A percentile compares a stretch with the other conserved stretches of the same genome.
phyloP scores from a whole-genome alignment of 1,140 invertebrate genomes.

The Aphidius ervi region DNA sequence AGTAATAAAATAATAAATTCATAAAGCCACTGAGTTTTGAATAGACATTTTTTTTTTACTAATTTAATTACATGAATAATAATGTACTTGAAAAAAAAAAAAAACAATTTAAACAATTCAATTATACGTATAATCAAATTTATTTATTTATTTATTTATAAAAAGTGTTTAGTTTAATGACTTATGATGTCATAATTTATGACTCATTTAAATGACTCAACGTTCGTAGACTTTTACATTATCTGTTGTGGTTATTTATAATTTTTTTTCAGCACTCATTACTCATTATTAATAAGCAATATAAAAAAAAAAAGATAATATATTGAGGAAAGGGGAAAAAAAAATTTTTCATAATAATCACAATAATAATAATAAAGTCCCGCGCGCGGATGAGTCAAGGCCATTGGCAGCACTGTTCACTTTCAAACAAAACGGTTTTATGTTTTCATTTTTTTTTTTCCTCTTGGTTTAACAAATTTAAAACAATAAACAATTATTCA shows the following conservation, averaged over 20 bases:
- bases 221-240: background rate
- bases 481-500: background rate
- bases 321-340: background rate
- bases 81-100: too few species aligned
- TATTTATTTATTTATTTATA: too few species aligned
- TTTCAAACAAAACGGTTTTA: slow-evolving; percentile 21
- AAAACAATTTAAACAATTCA: too few species aligned
- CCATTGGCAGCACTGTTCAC: slow-evolving; percentile 23
- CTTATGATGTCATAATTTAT: too few species aligned
- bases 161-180: too few species aligned
- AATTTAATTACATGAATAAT: too few species aligned
- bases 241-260: background rate
- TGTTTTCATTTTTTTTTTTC: slow-evolving; percentile 5
- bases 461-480: background rate
- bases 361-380: background rate
- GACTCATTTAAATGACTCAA: too few species aligned
- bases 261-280: background rate
- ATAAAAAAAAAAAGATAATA: background rate
- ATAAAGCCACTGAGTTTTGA: too few species aligned
- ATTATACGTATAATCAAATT: too few species aligned
- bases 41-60: too few species aligned
- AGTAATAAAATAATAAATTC: too few species aligned
- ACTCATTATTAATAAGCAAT: background rate
- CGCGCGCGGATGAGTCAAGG: background rate
- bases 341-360: background rate